A percentile compares a stretch with the other conserved stretches of the same genome.
Evolutionary conservation across 2,888 invertebrate genomes (phyloP).

Genomic region (Leucania comma): DNA sequence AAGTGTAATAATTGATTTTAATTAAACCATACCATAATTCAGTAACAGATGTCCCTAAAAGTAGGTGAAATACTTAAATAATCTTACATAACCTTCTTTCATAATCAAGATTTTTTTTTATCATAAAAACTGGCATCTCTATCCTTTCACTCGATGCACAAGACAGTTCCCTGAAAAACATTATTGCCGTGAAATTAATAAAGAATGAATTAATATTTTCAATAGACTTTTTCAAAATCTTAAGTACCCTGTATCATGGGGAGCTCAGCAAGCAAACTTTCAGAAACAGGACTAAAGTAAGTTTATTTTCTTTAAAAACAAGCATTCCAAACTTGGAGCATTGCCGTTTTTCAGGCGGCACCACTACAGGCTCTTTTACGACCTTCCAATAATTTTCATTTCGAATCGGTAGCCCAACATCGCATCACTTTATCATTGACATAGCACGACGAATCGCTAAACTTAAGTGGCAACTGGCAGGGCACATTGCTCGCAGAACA

Average conservation of each 20-base stretch:
- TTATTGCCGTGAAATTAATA: slow-evolving; percentile 5
- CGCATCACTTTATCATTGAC: too few species aligned
- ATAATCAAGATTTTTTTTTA: background rate
- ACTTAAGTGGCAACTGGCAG: too few species aligned
- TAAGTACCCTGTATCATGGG: slow-evolving; percentile 42
- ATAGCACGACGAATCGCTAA: too few species aligned
- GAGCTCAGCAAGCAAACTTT: slow-evolving; percentile 45
- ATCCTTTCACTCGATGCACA: background rate
- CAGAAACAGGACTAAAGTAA: slow-evolving; percentile 51
- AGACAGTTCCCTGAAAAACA: slow-evolving; percentile 24
- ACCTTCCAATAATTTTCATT: too few species aligned
- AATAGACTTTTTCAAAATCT: slow-evolving; percentile 30
- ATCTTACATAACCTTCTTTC: slow-evolving; percentile 22
- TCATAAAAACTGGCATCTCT: slow-evolving; percentile 12
- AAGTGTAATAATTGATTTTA: too few species aligned
- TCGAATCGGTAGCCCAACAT: too few species aligned
- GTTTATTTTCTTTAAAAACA: background rate
- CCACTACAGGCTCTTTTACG: too few species aligned
- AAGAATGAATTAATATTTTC: slow-evolving; percentile 23
- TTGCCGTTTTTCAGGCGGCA: too few species aligned
- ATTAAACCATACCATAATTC: too few species aligned
- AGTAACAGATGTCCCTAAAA: too few species aligned
- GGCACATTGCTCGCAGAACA: too few species aligned
- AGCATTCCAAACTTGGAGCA: too few species aligned
- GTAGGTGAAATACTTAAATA: background rate